Percentiles rank a stretch among this genome's conserved stretches.
phyloP scores from a whole-genome alignment of 2,888 invertebrate species.

The Eupithecia vulgata region DNA sequence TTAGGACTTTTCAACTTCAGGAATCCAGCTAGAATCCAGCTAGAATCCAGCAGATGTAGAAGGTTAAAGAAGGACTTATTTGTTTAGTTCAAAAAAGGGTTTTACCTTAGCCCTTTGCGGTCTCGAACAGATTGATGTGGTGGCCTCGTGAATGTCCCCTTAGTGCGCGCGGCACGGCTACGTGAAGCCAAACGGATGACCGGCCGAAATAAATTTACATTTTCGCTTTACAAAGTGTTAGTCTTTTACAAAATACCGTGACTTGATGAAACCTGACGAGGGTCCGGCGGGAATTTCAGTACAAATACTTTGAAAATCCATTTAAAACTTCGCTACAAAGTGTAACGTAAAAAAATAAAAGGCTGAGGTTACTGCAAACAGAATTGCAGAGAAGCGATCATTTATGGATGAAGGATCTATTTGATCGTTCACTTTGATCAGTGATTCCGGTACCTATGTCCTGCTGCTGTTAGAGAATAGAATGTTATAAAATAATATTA shows the following conservation, averaged over 20 bases:
- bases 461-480: neutral
- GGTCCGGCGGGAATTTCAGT: slow-evolving; percentile 24
- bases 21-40: no score
- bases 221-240: slow-evolving; percentile 18
- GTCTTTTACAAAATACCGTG: slow-evolving; percentile 31
- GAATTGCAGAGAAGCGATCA: slow-evolving; percentile 15
- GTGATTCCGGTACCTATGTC: neutral
- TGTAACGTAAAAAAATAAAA: slow-evolving; percentile 14
- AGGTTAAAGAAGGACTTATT: no score
- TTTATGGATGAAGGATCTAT: slow-evolving; percentile 15
- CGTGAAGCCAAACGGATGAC: neutral
- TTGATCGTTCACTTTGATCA: neutral
- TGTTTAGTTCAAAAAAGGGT: neutral
- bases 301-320: slow-evolving; percentile 26
- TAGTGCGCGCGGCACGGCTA: neutral
- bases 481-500: neutral
- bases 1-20: no score
- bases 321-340: slow-evolving; percentile 14
- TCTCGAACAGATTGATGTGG: neutral
- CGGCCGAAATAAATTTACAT: slow-evolving; percentile 17
- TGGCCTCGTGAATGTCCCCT: neutral
- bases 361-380: slow-evolving; percentile 24
- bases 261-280: slow-evolving; percentile 30
- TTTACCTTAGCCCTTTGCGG: neutral
- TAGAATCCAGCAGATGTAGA: no score